Evolutionary conservation across 1,140 invertebrate species (phyloP), one percentile per base, ranked within the genome.

Genomic region (Cyrtorhinus lividipennis): DNA sequence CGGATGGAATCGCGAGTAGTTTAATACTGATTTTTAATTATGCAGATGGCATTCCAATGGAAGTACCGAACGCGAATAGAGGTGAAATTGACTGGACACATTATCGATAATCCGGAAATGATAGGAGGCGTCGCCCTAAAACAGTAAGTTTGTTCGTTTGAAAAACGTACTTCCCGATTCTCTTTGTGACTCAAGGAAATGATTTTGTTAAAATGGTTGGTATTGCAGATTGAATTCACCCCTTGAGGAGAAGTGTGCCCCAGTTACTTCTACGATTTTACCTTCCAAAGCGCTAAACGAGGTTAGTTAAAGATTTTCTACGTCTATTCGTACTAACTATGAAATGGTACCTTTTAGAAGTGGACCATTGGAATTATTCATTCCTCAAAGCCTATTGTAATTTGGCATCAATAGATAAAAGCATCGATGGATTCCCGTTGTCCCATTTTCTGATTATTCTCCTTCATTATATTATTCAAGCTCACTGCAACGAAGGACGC

Each of bases 241-340:
- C n/a, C n/a, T n/a, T n/a, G n/a, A n/a, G n/a, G 23, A 22, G 1
- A 8, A 22, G 20, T 53, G 8, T 53, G 48, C 18, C 20, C 48
- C 48, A 13, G 20, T 53, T 22, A 53, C 48, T 15, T 53, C 48
- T 12, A 10, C 10, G 61, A 57, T 64, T 61, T 73, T 90, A 20
- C 87, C 88, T n/a, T 82, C 85, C 68, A 70, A 87, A 45, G 88
- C 88, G 2, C 75, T 92, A 1, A 92, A 92, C 75, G 90, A 92
- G 76, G 80, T 81, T 73, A 69, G 63, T 62, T 53, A 13, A n/a
- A n/a, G n/a, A n/a, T n/a, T n/a, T n/a, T n/a, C n/a, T n/a, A n/a
- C n/a, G n/a, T n/a, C n/a, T n/a, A n/a, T n/a, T n/a, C n/a, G n/a
- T n/a, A n/a, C n/a, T n/a, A n/a, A n/a, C n/a, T n/a, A n/a, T n/a